Percentiles rank a stretch among this genome's conserved stretches.
Evolutionary conservation across 92 coral and sea anemone species (phyloP).

Genomic region (Porites rus): DNA sequence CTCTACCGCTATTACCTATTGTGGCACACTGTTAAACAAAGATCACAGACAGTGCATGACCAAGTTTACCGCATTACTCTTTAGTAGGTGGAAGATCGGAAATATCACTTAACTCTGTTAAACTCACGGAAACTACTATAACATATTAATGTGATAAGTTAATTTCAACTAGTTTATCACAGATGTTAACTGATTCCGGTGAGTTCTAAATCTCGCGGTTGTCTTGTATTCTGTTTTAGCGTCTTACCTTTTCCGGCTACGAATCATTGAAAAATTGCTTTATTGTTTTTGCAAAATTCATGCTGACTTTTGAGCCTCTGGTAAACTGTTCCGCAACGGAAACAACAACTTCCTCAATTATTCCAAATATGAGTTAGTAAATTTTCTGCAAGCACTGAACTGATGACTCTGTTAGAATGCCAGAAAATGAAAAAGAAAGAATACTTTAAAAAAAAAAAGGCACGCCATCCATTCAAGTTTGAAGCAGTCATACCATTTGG

Average conservation of each 20-base stretch:
- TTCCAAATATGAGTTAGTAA: neutral
- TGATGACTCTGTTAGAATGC: no score
- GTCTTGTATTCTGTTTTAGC: neutral
- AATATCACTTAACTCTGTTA: neutral
- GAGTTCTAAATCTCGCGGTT: no score
- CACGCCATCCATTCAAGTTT: no score
- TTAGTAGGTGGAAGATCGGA: neutral
- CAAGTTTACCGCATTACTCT: neutral
- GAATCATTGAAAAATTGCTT: neutral
- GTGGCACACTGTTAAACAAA: neutral
- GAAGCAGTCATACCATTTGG: neutral
- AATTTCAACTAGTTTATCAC: neutral
- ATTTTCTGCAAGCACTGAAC: no score
- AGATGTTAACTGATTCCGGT: slow-evolving; percentile 7
- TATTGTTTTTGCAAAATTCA: slow-evolving; percentile 20
- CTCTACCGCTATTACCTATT: neutral
- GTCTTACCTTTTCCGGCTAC: slow-evolving; percentile 19
- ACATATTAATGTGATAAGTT: neutral
- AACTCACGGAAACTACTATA: neutral
- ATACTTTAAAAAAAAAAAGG: no score
- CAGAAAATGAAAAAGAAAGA: no score
- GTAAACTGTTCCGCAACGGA: slow-evolving; percentile 18
- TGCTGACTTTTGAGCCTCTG: slow-evolving; percentile 34
- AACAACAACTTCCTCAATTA: slow-evolving; percentile 34
- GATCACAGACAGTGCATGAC: slow-evolving; percentile 1